A percentile compares a stretch with the other conserved stretches of the same genome.
Evolutionary conservation across 64 coral and sea anemone species (phyloP).

Genomic region (Platygyra sinensis): DNA sequence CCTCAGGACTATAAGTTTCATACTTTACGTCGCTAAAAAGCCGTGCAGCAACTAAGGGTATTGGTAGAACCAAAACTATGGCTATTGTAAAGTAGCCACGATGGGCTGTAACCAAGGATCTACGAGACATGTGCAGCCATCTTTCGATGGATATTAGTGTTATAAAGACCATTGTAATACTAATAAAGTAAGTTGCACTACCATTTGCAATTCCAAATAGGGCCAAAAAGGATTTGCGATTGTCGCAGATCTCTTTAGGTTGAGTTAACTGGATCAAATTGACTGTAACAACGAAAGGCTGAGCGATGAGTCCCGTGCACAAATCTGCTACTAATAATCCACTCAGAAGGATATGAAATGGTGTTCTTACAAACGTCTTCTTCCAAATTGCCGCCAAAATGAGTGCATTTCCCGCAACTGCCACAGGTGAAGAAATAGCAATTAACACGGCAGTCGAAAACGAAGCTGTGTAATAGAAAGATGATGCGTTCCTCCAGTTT

Average conservation of each 20-base stretch:
- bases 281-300: not conserved
- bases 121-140: slow-evolving; percentile 16
- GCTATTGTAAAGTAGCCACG: not conserved
- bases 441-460: not conserved
- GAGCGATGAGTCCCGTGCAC: not conserved
- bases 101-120: not conserved
- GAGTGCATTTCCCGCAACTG: slow-evolving; percentile 30
- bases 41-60: not conserved
- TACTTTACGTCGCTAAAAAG: not conserved
- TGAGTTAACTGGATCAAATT: not conserved
- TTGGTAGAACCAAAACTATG: not conserved
- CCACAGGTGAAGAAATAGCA: not conserved
- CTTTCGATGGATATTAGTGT: slow-evolving; percentile 10
- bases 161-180: not conserved
- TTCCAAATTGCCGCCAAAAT: slow-evolving; percentile 15
- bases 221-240: not conserved
- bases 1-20: not conserved
- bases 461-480: not conserved
- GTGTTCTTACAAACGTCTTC: not conserved
- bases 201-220: not conserved
- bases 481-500: no score
- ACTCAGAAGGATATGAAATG: slow-evolving; percentile 6
- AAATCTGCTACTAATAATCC: not conserved
- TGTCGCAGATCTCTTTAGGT: not conserved
- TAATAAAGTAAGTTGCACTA: not conserved